Percentiles rank a stretch among this genome's conserved stretches.
Conservation (phyloP, 2,888 invertebrate genomes). For the Callimorpha dominula region DNA sequence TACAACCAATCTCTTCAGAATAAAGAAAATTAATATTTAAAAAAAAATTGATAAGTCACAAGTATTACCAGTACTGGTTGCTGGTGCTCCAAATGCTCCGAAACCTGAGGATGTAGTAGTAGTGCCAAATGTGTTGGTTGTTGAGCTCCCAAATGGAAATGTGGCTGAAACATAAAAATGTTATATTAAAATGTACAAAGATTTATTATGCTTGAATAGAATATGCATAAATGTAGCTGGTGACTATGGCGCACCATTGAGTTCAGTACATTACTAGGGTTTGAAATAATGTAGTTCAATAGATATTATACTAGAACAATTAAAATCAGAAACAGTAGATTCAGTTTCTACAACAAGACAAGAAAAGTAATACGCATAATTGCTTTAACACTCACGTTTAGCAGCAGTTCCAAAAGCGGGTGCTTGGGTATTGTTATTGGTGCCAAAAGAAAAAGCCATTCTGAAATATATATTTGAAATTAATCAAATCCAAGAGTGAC, state of each 20-base stretch:
- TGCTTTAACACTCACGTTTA: slow-evolving; percentile 81
- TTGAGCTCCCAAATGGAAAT: slow-evolving; percentile 84
- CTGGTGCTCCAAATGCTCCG: slow-evolving; percentile 73
- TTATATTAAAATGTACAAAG: too few relatives aligned
- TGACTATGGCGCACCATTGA: too few relatives aligned
- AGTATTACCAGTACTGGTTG: slow-evolving; percentile 67
- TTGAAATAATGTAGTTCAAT: neutral
- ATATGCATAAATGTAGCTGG: too few relatives aligned
- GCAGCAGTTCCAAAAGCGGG: slow-evolving; percentile 82
- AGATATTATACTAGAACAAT: neutral
- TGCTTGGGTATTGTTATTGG: slow-evolving; percentile 69
- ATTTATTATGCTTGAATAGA: too few relatives aligned
- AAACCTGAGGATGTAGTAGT: slow-evolving; percentile 71
- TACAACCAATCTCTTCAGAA: neutral
- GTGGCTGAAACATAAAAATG: slow-evolving; percentile 64
- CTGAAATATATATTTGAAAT: slow-evolving; percentile 8
- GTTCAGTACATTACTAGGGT: neutral
- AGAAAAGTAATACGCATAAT: neutral
- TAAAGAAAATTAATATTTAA: neutral
- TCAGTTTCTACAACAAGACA: neutral
- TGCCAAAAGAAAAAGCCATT: slow-evolving; percentile 81
- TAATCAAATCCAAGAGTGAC: neutral
- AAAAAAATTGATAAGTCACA: neutral
- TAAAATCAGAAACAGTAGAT: neutral
- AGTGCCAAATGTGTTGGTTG: slow-evolving; percentile 82